Percentiles rank a stretch among this genome's conserved stretches.
Evolutionary conservation across 2,797 vertebrate species (phyloP).

Genomic region (Pseudochirops corinnae): DNA sequence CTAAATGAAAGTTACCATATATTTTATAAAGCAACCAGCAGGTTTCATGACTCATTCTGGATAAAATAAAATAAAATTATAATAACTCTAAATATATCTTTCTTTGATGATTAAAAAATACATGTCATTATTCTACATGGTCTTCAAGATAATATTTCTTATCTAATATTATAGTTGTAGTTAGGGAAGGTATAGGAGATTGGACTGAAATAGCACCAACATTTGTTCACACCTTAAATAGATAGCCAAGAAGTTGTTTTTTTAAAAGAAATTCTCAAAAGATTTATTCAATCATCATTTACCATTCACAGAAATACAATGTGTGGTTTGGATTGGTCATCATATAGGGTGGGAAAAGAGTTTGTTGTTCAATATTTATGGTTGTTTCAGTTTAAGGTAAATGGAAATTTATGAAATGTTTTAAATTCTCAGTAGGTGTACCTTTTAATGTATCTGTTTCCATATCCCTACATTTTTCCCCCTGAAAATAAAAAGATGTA

Average conservation of each 20-base stretch:
- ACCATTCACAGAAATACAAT: background rate
- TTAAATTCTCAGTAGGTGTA: background rate
- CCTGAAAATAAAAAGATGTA: background rate
- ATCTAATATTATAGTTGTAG: background rate
- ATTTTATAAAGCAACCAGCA: background rate
- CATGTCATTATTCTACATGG: background rate
- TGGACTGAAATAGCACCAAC: background rate
- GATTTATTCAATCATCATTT: background rate
- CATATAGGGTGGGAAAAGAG: background rate
- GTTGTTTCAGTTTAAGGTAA: background rate
- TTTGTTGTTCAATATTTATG: background rate
- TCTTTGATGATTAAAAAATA: background rate
- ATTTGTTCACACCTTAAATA: background rate
- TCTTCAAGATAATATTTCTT: background rate
- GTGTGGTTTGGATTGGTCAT: background rate
- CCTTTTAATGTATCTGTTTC: background rate
- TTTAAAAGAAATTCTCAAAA: background rate
- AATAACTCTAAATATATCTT: background rate
- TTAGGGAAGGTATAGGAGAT: background rate
- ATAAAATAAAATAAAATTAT: background rate
- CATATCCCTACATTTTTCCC: background rate
- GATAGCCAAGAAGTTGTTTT: background rate
- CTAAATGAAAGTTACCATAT: background rate
- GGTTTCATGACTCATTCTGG: background rate
- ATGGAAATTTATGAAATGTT: background rate